Percentiles rank a stretch among this genome's conserved stretches.
phyloP scores from a whole-genome alignment of 2,113 vertebrate species.

The Petaurus breviceps region DNA sequence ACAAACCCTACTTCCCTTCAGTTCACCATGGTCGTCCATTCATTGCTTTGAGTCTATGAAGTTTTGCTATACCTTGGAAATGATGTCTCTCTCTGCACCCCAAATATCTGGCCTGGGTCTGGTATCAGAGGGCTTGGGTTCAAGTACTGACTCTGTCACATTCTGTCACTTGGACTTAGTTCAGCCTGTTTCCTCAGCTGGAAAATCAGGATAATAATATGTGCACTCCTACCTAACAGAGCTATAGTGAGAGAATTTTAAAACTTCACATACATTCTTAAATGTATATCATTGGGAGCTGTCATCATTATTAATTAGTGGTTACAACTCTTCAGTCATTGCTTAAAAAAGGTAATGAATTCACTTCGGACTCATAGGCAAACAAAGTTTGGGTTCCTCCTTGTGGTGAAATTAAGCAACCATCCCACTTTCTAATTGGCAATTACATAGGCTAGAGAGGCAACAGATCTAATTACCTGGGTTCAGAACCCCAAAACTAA shows the following conservation, averaged over 20 bases:
- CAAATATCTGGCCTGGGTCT: conserved; percentile 27
- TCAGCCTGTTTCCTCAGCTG: neutral
- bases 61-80: conserved; percentile 60
- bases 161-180: neutral
- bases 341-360: neutral
- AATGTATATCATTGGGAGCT: neutral
- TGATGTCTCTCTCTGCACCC: neutral
- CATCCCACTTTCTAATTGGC: conserved; percentile 50
- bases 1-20: conserved; percentile 9
- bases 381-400: neutral
- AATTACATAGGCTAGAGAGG: conserved; percentile 32
- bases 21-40: conserved; percentile 35
- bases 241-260: neutral
- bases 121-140: neutral
- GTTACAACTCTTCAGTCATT: neutral
- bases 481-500: neutral
- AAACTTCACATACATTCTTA: neutral
- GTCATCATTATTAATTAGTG: conserved; percentile 38
- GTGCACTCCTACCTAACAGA: neutral
- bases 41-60: conserved; percentile 65
- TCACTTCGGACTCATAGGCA: neutral
- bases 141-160: neutral
- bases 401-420: conserved; percentile 8
- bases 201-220: neutral
- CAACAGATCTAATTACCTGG: conserved; percentile 22